These are phyloP conservation scores for Aphelinus atriplicis DNA, from an alignment of 1,140 invertebrate species.

Conservation along the genomic window DNA sequence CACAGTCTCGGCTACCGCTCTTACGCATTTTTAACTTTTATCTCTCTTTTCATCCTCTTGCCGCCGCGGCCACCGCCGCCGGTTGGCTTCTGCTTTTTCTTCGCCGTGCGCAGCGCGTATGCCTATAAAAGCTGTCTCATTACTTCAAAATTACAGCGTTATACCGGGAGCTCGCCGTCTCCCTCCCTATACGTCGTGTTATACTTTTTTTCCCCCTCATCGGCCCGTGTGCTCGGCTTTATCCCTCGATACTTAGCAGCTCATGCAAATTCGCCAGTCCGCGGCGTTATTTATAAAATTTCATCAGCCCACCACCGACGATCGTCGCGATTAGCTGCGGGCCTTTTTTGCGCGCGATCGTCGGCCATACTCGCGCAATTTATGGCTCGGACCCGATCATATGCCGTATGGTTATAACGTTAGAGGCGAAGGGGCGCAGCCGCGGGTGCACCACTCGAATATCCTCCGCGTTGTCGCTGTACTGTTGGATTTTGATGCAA, in stretches of 20 bases:
- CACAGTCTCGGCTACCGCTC: slow-evolving; percentile 19
- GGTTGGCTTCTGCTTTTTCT: not conserved
- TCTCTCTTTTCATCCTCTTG: slow-evolving; percentile 16
- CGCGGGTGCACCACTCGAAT: no score
- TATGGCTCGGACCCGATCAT: no score
- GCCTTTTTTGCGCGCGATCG: no score
- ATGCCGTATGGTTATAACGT: no score
- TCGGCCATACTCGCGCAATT: no score
- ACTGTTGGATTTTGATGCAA: no score
- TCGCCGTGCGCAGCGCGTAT: not conserved
- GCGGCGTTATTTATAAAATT: slow-evolving; percentile 20
- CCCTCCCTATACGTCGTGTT: slow-evolving; percentile 11
- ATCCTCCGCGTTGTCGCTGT: no score
- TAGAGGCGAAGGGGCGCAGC: no score
- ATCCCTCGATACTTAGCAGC: slow-evolving; percentile 18
- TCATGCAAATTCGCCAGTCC: slow-evolving; percentile 31
- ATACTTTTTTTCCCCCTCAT: not conserved
- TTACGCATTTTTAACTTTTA: slow-evolving; percentile 36
- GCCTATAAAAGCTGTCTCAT: slow-evolving; percentile 39
- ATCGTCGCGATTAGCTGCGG: no score
- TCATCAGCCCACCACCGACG: not conserved
- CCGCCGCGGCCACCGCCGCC: no score
- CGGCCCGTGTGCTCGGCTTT: not conserved
- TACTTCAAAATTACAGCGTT: slow-evolving; percentile 40
- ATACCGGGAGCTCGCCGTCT: not conserved